Percentiles rank a stretch among this genome's conserved stretches.
phyloP scores from a whole-genome alignment of 2,113 vertebrate genomes.

The Charina bottae region DNA sequence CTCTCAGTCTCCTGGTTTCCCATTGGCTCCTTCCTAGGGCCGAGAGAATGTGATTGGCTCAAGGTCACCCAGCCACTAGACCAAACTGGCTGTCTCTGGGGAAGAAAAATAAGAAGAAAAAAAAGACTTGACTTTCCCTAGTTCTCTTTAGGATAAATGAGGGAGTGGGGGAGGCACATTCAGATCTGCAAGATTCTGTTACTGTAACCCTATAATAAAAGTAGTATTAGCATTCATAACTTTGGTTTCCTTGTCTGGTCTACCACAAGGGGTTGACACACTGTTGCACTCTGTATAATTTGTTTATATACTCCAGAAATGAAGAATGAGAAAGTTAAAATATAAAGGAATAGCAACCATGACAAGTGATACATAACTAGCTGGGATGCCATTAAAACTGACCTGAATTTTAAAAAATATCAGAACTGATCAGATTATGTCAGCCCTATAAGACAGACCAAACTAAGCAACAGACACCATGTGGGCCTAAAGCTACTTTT shows the following conservation, averaged over 20 bases:
- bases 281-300: background rate
- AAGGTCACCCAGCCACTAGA: no score
- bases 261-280: background rate
- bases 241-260: background rate
- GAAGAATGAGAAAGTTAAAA: background rate
- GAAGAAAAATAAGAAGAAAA: no score
- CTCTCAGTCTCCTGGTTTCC: no score
- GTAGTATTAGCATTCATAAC: background rate
- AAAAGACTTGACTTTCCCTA: background rate
- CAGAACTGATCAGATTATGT: background rate
- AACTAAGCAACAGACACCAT: background rate
- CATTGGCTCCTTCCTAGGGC: no score
- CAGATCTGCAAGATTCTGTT: no score
- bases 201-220: background rate
- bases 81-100: no score
- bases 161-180: background rate
- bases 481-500: background rate
- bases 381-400: background rate
- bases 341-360: background rate
- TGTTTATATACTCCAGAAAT: background rate
- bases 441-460: background rate
- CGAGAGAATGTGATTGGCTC: no score
- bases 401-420: background rate
- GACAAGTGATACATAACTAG: background rate
- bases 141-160: background rate